Conservation (phyloP, 2,888 invertebrate species). For the Azorinus chamasolen region DNA sequence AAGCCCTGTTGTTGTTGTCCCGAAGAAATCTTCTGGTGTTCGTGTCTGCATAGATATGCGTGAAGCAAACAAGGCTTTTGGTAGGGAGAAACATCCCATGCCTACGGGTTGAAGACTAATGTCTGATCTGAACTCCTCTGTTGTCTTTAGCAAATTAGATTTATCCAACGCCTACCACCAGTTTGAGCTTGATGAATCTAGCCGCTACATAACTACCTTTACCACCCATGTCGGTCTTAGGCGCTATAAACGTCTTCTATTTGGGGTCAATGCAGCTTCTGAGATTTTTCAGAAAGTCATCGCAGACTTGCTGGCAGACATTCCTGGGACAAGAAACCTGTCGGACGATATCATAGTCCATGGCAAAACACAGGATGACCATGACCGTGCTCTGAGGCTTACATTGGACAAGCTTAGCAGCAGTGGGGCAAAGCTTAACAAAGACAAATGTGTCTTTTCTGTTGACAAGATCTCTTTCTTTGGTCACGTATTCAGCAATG, state of each 20-base stretch:
- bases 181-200: constrained; percentile 57
- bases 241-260: constrained; percentile 35
- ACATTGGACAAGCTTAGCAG: constrained; percentile 22
- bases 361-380: constrained; percentile 28
- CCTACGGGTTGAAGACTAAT: constrained; percentile 67
- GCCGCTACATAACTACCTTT: constrained; percentile 68
- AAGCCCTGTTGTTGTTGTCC: constrained; percentile 71
- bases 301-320: constrained; percentile 27
- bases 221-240: too few species aligned
- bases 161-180: constrained; percentile 68
- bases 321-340: constrained; percentile 29
- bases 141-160: constrained; percentile 64
- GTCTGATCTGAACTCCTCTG: constrained; percentile 58
- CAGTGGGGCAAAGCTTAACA: constrained; percentile 33
- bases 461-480: constrained; percentile 42
- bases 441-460: constrained; percentile 19
- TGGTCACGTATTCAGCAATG: constrained; percentile 43
- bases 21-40: constrained; percentile 63
- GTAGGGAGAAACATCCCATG: constrained; percentile 59
- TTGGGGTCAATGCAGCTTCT: constrained; percentile 37
- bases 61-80: constrained; percentile 63
- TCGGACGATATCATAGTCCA: constrained; percentile 42
- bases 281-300: constrained; percentile 36
- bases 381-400: constrained; percentile 26
- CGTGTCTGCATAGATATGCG: too few species aligned